Evolutionary conservation across 2,888 invertebrate genomes (phyloP), one percentile per base, ranked within the genome.

Genomic region (Cheilosia scutellata): DNA sequence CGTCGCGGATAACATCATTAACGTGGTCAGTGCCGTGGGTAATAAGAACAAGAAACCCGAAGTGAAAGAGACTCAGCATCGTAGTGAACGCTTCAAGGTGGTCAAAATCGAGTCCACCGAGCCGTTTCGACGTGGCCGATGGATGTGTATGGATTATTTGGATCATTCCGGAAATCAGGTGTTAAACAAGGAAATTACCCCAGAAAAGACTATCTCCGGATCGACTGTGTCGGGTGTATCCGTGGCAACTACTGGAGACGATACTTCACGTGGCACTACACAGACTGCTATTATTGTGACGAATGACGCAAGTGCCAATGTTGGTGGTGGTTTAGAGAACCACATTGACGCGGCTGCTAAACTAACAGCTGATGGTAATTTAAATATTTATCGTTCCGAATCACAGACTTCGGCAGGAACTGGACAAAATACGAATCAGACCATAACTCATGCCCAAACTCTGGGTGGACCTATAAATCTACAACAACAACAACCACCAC

Each of bases 31-130:
- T 89, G 93, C 88, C 91, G 90, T 89, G 3, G 74, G 66, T 9
- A 77, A 86, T 29, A 92, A 92, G 58, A 92, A 37, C 37, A 37
- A 92, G 62, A 91, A 92, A 88, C 91, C 91, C 2, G 94, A 94
- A 88, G 91, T 93, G 88, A 94, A 95, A 90, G 95, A 96, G 91
- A 94, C 95, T 90, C 95, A 95, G 92, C 95, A 95, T 91, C 94
- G 95, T 89, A 96, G 96, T 92, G 96, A 96, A 92, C 94, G 98
- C 88, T 98, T 98, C 93, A 97, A 97, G 94, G 97, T 98, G 89
- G 98, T 98, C 47, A 98, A 98, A 94, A 97, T 98, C 89, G 98
- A 98, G 93, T 97, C 97, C 89, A 97, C 97, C n/a, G 97, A 97
- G 93, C 98, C 98, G 20, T 98, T 97, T 91, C 95, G 96, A 89